Evolutionary conservation across 2,113 vertebrate species (phyloP).

Genomic region (Ariopsis seemanni): DNA sequence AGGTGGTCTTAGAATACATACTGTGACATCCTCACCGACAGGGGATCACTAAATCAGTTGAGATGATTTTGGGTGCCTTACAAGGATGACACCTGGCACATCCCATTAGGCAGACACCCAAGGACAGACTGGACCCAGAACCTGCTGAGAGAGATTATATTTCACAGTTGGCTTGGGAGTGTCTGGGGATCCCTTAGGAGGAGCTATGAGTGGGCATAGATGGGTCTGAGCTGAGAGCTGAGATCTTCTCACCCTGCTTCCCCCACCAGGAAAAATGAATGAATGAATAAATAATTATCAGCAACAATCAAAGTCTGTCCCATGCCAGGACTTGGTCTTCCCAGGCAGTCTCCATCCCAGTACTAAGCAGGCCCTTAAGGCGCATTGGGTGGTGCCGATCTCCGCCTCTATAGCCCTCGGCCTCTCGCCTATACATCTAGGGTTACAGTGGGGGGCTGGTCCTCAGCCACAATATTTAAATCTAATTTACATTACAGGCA

Average conservation of each 20-base stretch:
- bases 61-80: neutral
- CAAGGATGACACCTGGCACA: neutral
- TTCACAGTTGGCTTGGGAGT: neutral
- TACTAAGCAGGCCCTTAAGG: too few species aligned
- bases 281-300: neutral
- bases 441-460: too few species aligned
- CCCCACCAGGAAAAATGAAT: neutral
- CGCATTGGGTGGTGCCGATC: too few species aligned
- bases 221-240: neutral
- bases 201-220: neutral
- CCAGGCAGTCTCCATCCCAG: too few species aligned
- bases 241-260: neutral
- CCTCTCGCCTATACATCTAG: too few species aligned
- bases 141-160: neutral
- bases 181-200: neutral
- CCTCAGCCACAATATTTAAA: neutral
- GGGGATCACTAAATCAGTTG: neutral
- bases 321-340: too few species aligned
- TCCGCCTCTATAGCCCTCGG: too few species aligned
- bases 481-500: too few species aligned
- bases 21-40: neutral
- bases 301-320: too few species aligned
- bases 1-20: neutral
- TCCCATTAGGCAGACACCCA: neutral
- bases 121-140: neutral